Conservation (phyloP, 2,888 invertebrate genomes). For the Drosophila fulvimacula region DNA sequence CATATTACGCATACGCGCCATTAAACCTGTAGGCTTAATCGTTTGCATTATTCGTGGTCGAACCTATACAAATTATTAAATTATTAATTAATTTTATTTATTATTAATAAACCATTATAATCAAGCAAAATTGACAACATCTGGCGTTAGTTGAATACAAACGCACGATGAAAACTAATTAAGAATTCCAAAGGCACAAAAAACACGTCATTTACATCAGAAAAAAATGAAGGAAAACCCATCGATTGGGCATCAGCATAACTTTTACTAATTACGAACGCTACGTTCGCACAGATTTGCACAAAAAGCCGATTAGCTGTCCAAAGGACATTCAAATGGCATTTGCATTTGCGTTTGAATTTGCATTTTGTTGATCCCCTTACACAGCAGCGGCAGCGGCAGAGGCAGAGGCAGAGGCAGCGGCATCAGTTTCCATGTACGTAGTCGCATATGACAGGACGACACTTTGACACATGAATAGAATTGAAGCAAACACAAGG, state of each 20-base stretch:
- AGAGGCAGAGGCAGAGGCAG: background rate
- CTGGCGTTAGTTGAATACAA: slow-evolving; percentile 6
- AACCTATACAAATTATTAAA: too few species aligned
- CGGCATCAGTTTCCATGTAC: slow-evolving; percentile 7
- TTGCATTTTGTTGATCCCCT: slow-evolving; percentile 44
- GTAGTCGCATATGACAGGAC: slow-evolving; percentile 41
- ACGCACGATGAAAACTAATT: slow-evolving; percentile 57
- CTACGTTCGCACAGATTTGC: slow-evolving; percentile 1
- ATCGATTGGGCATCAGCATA: slow-evolving; percentile 43
- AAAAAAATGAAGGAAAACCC: background rate
- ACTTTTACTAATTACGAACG: slow-evolving; percentile 47
- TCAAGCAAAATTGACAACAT: slow-evolving; percentile 14
- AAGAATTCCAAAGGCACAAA: slow-evolving; percentile 15
- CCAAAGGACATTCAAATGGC: slow-evolving; percentile 9
- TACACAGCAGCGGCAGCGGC: background rate
- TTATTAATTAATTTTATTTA: background rate
- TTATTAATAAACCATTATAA: background rate
- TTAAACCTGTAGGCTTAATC: too few species aligned
- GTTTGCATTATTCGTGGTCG: background rate
- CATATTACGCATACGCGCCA: background rate
- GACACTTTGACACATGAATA: slow-evolving; percentile 74
- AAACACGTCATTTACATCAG: slow-evolving; percentile 37
- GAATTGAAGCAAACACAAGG: slow-evolving; percentile 24
- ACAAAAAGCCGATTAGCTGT: slow-evolving; percentile 9
- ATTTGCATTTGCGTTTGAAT: slow-evolving; percentile 23